These are phyloP conservation scores for Trachelipus rathkii DNA, from an alignment of 1,140 invertebrate species.

Conservation along the genomic window DNA sequence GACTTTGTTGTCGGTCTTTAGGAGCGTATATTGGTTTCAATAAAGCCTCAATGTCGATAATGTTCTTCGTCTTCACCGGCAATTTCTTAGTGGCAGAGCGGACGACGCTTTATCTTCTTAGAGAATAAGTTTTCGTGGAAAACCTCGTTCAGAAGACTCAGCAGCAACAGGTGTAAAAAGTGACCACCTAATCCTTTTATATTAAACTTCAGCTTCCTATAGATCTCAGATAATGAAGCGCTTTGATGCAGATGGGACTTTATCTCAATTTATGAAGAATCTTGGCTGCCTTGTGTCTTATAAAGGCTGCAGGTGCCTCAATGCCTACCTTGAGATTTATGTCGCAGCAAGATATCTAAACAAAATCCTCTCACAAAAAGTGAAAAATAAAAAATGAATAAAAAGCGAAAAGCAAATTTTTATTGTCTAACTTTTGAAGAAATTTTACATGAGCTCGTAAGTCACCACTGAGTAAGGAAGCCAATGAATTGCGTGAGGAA, in stretches of 20 bases:
- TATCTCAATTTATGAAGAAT: constrained; percentile 11
- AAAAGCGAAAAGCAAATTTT: too few species aligned
- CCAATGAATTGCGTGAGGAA: too few species aligned
- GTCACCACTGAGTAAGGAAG: too few species aligned
- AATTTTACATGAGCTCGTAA: too few species aligned
- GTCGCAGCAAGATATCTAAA: neutral
- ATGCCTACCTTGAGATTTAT: neutral
- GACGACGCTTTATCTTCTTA: neutral
- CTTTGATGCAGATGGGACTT: constrained; percentile 8
- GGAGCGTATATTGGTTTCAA: too few species aligned
- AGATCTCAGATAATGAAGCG: neutral
- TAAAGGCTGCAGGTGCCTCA: neutral
- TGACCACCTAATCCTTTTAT: constrained; percentile 4
- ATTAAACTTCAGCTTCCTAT: neutral
- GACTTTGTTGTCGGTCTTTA: too few species aligned
- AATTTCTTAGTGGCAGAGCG: too few species aligned
- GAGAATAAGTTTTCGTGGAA: neutral
- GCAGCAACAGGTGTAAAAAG: neutral
- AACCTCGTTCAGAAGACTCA: neutral
- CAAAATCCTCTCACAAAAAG: too few species aligned
- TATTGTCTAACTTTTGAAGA: too few species aligned
- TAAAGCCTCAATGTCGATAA: too few species aligned
- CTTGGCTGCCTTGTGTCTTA: neutral
- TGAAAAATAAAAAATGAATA: too few species aligned
- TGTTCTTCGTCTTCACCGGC: too few species aligned